Percentiles rank a stretch among this genome's conserved stretches.
Evolutionary conservation across 2,888 invertebrate species (phyloP).

Genomic region (Tiphia femorata): DNA sequence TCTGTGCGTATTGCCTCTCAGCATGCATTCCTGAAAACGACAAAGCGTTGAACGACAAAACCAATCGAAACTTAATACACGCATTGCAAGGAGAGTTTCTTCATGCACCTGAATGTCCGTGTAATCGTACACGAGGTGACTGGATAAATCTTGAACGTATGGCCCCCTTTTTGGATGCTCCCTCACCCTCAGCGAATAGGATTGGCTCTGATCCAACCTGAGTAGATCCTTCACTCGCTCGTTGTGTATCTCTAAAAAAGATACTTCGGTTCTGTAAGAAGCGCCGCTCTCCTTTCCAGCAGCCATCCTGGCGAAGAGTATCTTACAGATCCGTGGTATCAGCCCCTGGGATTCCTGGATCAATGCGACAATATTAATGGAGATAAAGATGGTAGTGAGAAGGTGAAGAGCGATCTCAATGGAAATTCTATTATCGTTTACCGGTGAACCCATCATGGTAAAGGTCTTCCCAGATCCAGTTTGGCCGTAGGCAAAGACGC

Average conservation of each 20-base stretch:
- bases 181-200: conserved; percentile 82
- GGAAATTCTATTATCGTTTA: conserved; percentile 59
- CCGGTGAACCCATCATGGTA: conserved; percentile 90
- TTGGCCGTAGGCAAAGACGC: conserved; percentile 93
- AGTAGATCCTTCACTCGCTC: conserved; percentile 83
- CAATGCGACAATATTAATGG: too few relatives aligned
- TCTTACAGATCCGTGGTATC: conserved; percentile 88
- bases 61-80: too few relatives aligned
- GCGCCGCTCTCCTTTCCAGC: conserved; percentile 85
- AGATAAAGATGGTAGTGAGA: too few relatives aligned
- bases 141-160: conserved; percentile 89
- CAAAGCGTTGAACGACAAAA: too few relatives aligned
- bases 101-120: conserved; percentile 82
- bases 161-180: conserved; percentile 86
- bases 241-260: conserved; percentile 89
- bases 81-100: too few relatives aligned
- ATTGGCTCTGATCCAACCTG: conserved; percentile 71
- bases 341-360: conserved; percentile 84
- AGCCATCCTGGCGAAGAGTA: conserved; percentile 85
- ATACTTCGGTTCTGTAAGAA: conserved; percentile 88
- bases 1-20: conserved; percentile 84
- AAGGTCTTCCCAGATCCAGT: conserved; percentile 93
- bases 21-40: conserved; percentile 85
- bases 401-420: neutral
- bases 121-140: conserved; percentile 88